phyloP scores from a whole-genome alignment of 1,140 invertebrate genomes.

The Ylistrum balloti region DNA sequence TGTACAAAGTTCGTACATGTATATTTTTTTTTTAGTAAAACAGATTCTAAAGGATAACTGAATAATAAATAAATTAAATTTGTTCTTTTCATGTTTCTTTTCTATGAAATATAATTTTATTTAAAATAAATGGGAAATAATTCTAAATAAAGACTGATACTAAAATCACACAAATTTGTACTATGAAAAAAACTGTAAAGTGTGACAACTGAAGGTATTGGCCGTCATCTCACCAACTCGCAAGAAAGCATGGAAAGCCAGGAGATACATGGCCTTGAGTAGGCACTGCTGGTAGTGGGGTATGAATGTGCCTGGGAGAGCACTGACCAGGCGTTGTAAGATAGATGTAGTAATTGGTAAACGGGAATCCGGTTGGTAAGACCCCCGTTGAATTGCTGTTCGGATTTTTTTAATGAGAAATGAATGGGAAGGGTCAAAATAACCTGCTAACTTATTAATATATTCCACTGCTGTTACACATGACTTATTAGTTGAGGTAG shows the following conservation, averaged over 20 bases:
- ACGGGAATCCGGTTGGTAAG: background rate
- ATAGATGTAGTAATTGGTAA: constrained; percentile 43
- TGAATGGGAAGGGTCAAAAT: background rate
- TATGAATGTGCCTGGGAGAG: background rate
- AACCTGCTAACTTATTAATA: constrained; percentile 15
- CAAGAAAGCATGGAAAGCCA: constrained; percentile 43
- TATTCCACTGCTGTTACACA: background rate
- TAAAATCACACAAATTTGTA: no score
- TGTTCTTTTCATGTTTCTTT: no score
- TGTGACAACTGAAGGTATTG: background rate
- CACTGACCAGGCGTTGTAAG: background rate
- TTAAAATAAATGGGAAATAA: no score
- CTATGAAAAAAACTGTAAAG: background rate
- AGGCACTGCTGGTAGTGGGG: background rate
- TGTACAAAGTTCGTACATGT: no score
- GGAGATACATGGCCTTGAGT: background rate
- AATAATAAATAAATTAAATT: no score
- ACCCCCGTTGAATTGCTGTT: background rate
- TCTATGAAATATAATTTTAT: no score
- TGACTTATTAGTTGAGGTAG: background rate
- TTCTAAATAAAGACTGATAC: no score
- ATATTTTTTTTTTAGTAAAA: no score
- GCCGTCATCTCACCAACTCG: background rate
- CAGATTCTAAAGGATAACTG: no score
- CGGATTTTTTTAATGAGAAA: constrained; percentile 41